These are phyloP conservation scores for Grapholita molesta DNA, from an alignment of 1,140 invertebrate genomes.

Conservation along the genomic window DNA sequence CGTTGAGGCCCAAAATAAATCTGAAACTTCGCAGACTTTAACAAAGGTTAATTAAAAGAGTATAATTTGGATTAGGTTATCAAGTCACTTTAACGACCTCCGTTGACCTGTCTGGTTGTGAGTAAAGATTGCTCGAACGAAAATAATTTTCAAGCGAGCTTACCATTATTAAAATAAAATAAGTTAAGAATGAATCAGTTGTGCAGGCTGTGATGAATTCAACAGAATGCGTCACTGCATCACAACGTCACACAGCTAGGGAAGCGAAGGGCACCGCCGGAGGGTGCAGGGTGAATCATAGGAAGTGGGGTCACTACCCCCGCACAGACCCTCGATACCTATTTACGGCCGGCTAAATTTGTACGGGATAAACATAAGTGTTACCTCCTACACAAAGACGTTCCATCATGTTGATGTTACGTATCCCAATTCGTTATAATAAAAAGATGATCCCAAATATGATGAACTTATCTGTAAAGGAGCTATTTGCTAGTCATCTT, in stretches of 20 bases:
- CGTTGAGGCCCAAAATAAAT: background rate
- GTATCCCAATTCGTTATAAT: background rate
- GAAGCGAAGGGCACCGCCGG: slow-evolving; percentile 51
- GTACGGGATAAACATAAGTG: slow-evolving; percentile 23
- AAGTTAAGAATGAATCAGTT: slow-evolving; percentile 63
- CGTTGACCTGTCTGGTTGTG: slow-evolving; percentile 3
- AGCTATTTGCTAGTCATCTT: background rate
- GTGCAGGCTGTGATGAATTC: slow-evolving; percentile 58
- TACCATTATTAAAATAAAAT: slow-evolving; percentile 16
- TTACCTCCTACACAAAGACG: slow-evolving; percentile 6
- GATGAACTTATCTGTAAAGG: background rate
- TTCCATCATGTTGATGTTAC: background rate
- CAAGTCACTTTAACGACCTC: background rate
- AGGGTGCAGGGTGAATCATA: slow-evolving; percentile 74
- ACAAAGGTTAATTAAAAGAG: background rate
- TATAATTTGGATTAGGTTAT: background rate
- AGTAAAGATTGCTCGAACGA: background rate
- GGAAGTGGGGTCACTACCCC: slow-evolving; percentile 64
- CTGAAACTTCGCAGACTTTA: background rate
- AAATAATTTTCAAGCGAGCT: background rate
- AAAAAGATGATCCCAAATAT: background rate
- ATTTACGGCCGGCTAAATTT: slow-evolving; percentile 50
- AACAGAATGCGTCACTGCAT: slow-evolving; percentile 52
- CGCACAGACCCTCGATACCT: slow-evolving; percentile 34
- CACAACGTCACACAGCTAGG: slow-evolving; percentile 69